Base-by-base conservation (phyloP, 2,797 vertebrate species). In the Clarias laeviceps region DNA sequence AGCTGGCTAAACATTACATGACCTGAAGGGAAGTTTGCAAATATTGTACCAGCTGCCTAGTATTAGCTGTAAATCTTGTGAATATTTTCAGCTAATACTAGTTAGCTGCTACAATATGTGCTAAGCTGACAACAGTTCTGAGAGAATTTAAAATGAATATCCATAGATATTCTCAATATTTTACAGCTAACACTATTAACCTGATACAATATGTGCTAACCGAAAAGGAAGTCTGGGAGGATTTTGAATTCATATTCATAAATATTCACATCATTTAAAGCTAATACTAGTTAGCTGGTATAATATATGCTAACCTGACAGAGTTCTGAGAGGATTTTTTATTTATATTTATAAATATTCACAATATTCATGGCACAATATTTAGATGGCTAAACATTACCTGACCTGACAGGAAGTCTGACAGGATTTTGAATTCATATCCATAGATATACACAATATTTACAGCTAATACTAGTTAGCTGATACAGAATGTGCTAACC, bases 371-470 rank as follows among this genome's bases (percentile, higher is more conserved):
- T 12, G 11, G 12, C 9, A 5, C 4, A 2, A 20, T 64, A n/a
- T 20, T 79, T 40, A 64, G 34, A 59, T 64, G 77, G 27, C 18
- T n/a, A 24, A 70, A 68, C 6, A 40, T 59, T 57, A 15, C 20
- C 57, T 79, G n/a, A 79, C 76, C 14, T 73, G 70, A 29, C 40
- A 45, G 5, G 70, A 73, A 4, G 50, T 74, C 57, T 79, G 27
- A 59, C 4, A 9, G 50, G 17, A 56, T 29, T 14, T 56, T 18
- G 8, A 40, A 40, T 70, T 69, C 29, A 34, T 37, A 11, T 22
- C 18, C 3, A 69, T 37, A 18, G 2, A 69, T 37, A 22, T 37
- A 37, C 14, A 20, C 17, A 18, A 76, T 29, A 57, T 57, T 29
- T 2, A 20, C 12, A 9, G 17, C 5, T 59, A 77, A 45, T 6